Percentiles rank a stretch among this genome's conserved stretches.
phyloP scores from a whole-genome alignment of 92 coral and sea anemone genomes.

The Meandrina meandrites region DNA sequence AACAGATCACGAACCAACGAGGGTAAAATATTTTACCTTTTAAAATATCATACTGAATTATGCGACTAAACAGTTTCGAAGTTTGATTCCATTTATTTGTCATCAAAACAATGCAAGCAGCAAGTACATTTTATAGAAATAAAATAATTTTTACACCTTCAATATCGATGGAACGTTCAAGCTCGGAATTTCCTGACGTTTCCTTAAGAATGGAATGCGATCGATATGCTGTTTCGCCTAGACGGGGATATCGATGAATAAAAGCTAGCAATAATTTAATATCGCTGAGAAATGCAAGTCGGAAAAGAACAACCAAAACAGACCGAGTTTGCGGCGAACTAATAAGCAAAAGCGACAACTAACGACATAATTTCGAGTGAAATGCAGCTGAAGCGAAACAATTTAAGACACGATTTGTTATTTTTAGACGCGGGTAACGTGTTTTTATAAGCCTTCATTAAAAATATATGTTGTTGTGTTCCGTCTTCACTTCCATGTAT shows the following conservation, averaged over 20 bases:
- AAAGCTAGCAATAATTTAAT: slow-evolving; percentile 1
- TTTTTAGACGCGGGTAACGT: slow-evolving; percentile 55
- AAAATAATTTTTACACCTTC: not conserved
- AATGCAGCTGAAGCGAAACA: slow-evolving; percentile 2
- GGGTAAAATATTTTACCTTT: not conserved
- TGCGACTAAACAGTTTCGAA: slow-evolving; percentile 9
- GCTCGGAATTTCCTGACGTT: not conserved
- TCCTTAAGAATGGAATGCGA: slow-evolving; percentile 11
- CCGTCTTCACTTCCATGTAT: slow-evolving; percentile 9
- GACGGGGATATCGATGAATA: slow-evolving; percentile 9
- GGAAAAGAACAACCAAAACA: not conserved
- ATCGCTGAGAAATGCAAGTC: not conserved
- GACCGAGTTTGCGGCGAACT: not conserved
- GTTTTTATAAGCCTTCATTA: slow-evolving; percentile 73
- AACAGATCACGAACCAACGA: too few species aligned
- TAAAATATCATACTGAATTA: slow-evolving; percentile 2
- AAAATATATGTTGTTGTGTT: slow-evolving; percentile 75
- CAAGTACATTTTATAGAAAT: not conserved
- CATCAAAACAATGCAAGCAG: slow-evolving; percentile 1
- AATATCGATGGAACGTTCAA: slow-evolving; percentile 3
- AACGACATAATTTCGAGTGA: not conserved
- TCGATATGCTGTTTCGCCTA: slow-evolving; percentile 7
- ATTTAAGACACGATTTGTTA: slow-evolving; percentile 44
- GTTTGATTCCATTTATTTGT: slow-evolving; percentile 5
- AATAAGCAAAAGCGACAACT: not conserved